A percentile compares a stretch with the other conserved stretches of the same genome.
Conservation (phyloP, 2,797 vertebrate genomes). For the Taenioides sp. region DNA sequence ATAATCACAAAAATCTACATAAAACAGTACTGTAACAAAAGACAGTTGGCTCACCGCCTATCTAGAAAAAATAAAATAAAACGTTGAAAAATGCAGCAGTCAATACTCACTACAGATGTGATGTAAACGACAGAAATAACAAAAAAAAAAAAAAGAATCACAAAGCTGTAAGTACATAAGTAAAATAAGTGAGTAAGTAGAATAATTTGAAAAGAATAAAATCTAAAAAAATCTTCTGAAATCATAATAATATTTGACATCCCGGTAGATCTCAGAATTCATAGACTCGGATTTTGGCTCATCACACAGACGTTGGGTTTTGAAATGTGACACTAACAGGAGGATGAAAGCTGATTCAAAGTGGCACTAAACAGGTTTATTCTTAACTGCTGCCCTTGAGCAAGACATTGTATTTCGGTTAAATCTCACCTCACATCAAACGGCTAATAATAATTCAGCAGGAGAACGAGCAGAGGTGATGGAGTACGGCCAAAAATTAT, state of each 20-base stretch:
- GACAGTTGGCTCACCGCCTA: too few relatives aligned
- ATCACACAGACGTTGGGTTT: conserved; percentile 46
- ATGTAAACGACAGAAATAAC: too few relatives aligned
- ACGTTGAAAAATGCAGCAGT: background rate
- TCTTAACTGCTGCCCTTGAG: conserved; percentile 58
- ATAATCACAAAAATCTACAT: too few relatives aligned
- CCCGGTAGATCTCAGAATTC: background rate
- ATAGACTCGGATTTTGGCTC: conserved; percentile 35
- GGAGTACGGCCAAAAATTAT: background rate
- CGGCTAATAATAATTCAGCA: conserved; percentile 25
- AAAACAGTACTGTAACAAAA: too few relatives aligned
- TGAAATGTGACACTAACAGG: conserved; percentile 48
- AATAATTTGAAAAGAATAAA: too few relatives aligned
- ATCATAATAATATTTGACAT: background rate
- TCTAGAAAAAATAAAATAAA: too few relatives aligned
- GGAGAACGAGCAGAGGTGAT: background rate
- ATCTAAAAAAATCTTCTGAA: too few relatives aligned
- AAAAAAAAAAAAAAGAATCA: too few relatives aligned
- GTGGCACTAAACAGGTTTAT: conserved; percentile 63
- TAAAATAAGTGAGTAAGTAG: too few relatives aligned
- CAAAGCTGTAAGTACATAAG: too few relatives aligned
- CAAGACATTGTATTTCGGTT: conserved; percentile 53
- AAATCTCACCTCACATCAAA: conserved; percentile 29
- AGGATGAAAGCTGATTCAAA: conserved; percentile 59
- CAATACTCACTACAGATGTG: too few relatives aligned